Evolutionary conservation across 2,113 vertebrate species (phyloP), one percentile per base, ranked within the genome.

Genomic region (Gobio gobio): DNA sequence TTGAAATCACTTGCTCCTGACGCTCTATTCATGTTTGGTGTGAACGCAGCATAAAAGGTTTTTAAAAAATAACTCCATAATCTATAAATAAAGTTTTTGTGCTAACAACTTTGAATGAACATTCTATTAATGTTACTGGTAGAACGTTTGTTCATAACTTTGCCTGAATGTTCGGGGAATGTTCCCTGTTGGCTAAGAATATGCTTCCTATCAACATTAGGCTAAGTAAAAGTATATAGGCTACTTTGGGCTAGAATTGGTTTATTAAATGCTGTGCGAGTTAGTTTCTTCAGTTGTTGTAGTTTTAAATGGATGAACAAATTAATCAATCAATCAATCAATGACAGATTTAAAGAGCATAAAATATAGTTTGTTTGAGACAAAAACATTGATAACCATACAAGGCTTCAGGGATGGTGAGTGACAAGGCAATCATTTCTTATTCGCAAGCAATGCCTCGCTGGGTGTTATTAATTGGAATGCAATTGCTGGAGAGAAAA

Each of bases 401-500:
- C 83, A 91, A 90, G 87, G 83, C 89, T 90, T 51, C 58, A 63
- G 58, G 83, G 84, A 85, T 90, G 86, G 87, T 93, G 94, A 94
- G 66, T 94, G 93, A 92, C 93, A 93, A 90, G 87, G 90, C 92
- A 94, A 94, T 94, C 94, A 87, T 43, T 70, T 90, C 92, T 91
- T 91, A 92, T 93, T 93, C 91, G 43, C 81, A 90, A 61, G 93
- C 90, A 66, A 92, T 87, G 91, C 93, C 92, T 89, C 87, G 83
- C 90, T 93, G 93, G 90, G 88, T 90, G 89, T 93, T 93, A 93
- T 92, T 94, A 94, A 94, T 93, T 93, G 92, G 93, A 94, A 94
- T 90, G 91, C 91, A 91, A 93, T 92, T 94, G 92, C 92, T 87
- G 91, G 89, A 88, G 88, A 82, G 72, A 83, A 61, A 83, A 63